Evolutionary conservation across 2,888 invertebrate genomes (phyloP), one percentile per base, ranked within the genome.

Genomic region (Leucoma salicis): DNA sequence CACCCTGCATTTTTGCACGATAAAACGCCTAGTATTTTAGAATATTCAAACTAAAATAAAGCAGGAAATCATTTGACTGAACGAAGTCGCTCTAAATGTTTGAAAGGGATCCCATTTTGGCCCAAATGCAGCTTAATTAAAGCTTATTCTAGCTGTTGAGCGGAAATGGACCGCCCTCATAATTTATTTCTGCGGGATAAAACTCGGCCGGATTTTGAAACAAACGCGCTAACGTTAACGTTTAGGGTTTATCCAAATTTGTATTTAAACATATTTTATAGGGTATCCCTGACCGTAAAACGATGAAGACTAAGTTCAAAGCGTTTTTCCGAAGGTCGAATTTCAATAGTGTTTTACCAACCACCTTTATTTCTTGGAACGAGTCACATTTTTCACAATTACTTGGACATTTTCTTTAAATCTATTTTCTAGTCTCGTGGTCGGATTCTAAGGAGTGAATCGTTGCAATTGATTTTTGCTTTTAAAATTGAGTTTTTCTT

Each of bases 331-430:
- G 46, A 60, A 53, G 57, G 63, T 49, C 44, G 53, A 44, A 59
- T 54, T 58, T 52, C 55, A 50, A 42, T 54, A 18, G 42, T 39
- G 31, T 16, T 13, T 37, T 33, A 34, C 21, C 12, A 14, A 46
- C 11, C 66, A 66, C 57, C 66, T 73, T 66, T 74, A 75, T 79
- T 80, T 78, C 60, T 61, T 54, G 59, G 69, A 65, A 69, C 71
- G 77, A 74, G 75, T 73, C 83, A 55, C 86, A 86, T 86, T 87
- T 84, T 86, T 87, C 86, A 83, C 87, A 87, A 86, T 87, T 87
- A 86, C 84, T 82, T 70, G 78, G 84, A 84, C 82, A 72, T 82
- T 83, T 78, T 67, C 76, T 68, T 79, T 78, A 83, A 84, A 86
- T 86, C 84, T 72, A 82, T 86, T 84, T 86, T 84, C 82, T 82